These are phyloP conservation scores for Nerophis lumbriciformis DNA, from an alignment of 2,113 vertebrate genomes.

Conservation along the genomic window DNA sequence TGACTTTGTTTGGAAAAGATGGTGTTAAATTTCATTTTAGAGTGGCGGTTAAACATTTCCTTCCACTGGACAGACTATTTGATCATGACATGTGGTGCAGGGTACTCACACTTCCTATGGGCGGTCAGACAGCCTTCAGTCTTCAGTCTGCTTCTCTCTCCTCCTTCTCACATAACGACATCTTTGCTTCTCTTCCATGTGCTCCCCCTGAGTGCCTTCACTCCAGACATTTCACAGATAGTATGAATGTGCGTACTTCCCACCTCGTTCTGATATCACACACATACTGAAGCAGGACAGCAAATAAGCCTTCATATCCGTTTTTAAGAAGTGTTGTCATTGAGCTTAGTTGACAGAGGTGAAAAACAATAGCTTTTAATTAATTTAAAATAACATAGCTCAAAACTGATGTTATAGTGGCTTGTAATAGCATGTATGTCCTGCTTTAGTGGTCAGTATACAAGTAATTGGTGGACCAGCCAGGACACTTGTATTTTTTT, in stretches of 20 bases:
- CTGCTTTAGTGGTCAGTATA: background rate
- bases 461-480: background rate
- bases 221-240: slow-evolving; percentile 57
- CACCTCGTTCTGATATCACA: slow-evolving; percentile 28
- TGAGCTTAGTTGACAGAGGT: background rate
- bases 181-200: slow-evolving; percentile 7
- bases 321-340: background rate
- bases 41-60: slow-evolving; percentile 13
- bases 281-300: slow-evolving; percentile 6
- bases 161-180: background rate
- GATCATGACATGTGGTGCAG: slow-evolving; percentile 13
- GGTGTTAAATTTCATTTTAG: slow-evolving; percentile 34
- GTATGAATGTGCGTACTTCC: slow-evolving; percentile 50
- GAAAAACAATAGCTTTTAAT: background rate
- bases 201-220: background rate
- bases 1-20: slow-evolving; percentile 27
- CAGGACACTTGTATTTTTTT: background rate
- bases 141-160: background rate
- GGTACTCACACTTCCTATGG: slow-evolving; percentile 4
- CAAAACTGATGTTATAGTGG: too few species aligned
- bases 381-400: too few species aligned
- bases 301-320: slow-evolving; percentile 3
- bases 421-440: background rate
- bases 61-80: slow-evolving; percentile 7
- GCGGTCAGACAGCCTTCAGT: background rate